Percentiles rank a stretch among this genome's conserved stretches.
Evolutionary conservation across 2,113 vertebrate species (phyloP).

Genomic region (Dendrocopos noguchii): DNA sequence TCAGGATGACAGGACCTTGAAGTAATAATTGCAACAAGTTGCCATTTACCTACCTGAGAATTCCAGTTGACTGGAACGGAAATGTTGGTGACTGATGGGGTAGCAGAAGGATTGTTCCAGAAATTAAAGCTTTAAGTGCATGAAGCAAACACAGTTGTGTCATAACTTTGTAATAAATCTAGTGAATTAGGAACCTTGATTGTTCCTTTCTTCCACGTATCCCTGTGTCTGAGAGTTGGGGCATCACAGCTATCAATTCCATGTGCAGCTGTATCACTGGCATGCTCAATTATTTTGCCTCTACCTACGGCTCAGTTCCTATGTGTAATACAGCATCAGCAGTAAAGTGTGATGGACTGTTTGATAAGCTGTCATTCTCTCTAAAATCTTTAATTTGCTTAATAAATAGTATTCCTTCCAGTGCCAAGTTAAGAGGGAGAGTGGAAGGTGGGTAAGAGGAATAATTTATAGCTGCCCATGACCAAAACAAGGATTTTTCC

Average conservation of each 20-base stretch:
- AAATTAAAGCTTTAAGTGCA: background rate
- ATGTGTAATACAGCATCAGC: background rate
- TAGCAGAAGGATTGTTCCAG: background rate
- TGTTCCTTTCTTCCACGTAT: background rate
- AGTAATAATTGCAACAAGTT: background rate
- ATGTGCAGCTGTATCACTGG: background rate
- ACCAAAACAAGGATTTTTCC: background rate
- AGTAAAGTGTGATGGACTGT: background rate
- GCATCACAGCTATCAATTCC: background rate
- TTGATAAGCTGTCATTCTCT: background rate
- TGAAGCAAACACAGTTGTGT: background rate
- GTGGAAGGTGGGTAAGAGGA: background rate
- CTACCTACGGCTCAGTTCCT: background rate
- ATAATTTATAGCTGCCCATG: background rate
- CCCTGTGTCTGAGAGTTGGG: background rate
- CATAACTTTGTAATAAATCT: background rate
- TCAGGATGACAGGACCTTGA: background rate
- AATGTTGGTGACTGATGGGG: background rate
- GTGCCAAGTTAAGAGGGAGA: background rate
- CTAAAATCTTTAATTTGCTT: background rate
- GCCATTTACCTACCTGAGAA: background rate
- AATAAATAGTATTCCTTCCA: background rate
- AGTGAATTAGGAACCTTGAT: background rate
- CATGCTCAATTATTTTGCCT: fast-evolving
- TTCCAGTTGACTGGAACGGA: background rate